These are phyloP conservation scores for Aramus guarauna DNA, from an alignment of 2,113 vertebrate genomes.

Conservation along the genomic window DNA sequence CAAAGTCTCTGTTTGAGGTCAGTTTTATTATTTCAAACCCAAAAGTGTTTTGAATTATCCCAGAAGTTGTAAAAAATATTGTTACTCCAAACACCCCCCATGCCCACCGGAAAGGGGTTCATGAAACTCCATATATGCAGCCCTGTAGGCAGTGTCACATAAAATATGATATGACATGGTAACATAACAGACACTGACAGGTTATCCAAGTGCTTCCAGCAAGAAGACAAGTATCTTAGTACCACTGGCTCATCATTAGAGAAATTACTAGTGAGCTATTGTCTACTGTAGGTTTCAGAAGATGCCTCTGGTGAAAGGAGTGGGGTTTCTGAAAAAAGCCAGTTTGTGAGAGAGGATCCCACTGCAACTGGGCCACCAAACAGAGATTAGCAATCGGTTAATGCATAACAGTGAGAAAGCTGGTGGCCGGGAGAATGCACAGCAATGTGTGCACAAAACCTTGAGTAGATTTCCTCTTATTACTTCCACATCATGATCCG, in stretches of 20 bases:
- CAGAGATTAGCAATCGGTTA: not conserved
- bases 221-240: constrained; percentile 38
- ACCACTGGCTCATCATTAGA: constrained; percentile 51
- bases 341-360: not conserved
- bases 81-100: not conserved
- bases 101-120: constrained; percentile 13
- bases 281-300: constrained; percentile 30
- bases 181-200: constrained; percentile 67
- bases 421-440: not conserved
- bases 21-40: not conserved
- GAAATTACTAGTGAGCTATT: constrained; percentile 58
- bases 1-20: not conserved
- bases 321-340: not conserved
- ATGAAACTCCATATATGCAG: constrained; percentile 21
- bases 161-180: constrained; percentile 58
- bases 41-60: not conserved
- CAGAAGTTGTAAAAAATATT: constrained; percentile 14
- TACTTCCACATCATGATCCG: not conserved
- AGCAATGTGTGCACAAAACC: not conserved
- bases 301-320: constrained; percentile 10
- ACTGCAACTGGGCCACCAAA: not conserved
- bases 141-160: constrained; percentile 58
- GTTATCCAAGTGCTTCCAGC: constrained; percentile 59
- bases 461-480: constrained; percentile 9
- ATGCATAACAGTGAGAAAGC: not conserved